Evolutionary conservation across 1,140 invertebrate genomes (phyloP).

Genomic region (Drosophila insularis): DNA sequence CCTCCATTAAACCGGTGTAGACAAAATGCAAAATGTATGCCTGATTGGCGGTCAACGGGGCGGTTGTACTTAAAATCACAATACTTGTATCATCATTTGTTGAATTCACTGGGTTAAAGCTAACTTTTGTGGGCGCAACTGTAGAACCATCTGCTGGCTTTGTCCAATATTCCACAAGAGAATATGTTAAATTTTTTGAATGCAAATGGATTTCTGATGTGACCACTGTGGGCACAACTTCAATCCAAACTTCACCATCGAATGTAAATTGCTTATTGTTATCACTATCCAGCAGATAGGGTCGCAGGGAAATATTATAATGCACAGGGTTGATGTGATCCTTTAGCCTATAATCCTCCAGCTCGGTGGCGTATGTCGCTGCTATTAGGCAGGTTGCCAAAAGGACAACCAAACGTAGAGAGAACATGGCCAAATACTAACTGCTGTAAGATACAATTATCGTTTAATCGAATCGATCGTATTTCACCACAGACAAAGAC

Average conservation of each 20-base stretch:
- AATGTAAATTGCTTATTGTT: constrained; percentile 85
- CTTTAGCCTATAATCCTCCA: constrained; percentile 57
- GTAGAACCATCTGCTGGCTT: constrained; percentile 30
- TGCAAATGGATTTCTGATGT: constrained; percentile 85
- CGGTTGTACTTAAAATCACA: constrained; percentile 73
- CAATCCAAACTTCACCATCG: constrained; percentile 85
- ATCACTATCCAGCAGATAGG: constrained; percentile 84
- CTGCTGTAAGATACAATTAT: constrained; percentile 11
- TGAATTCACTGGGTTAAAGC: not conserved
- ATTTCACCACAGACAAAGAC: constrained; percentile 31
- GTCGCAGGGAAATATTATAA: constrained; percentile 86
- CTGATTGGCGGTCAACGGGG: constrained; percentile 58
- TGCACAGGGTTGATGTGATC: constrained; percentile 83
- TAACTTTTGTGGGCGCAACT: not conserved
- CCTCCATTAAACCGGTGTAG: constrained; percentile 84
- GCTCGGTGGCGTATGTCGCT: constrained; percentile 20
- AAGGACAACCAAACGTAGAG: constrained; percentile 47
- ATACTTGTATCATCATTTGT: constrained; percentile 51
- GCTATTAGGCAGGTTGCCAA: constrained; percentile 45
- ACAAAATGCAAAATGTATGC: constrained; percentile 83
- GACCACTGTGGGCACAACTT: constrained; percentile 61
- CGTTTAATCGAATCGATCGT: not conserved
- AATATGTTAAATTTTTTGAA: constrained; percentile 84
- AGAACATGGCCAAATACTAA: constrained; percentile 33
- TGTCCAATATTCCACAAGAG: constrained; percentile 46